These are phyloP conservation scores for Ptychoptera contaminata DNA, from an alignment of 2,888 invertebrate genomes.

Conservation along the genomic window DNA sequence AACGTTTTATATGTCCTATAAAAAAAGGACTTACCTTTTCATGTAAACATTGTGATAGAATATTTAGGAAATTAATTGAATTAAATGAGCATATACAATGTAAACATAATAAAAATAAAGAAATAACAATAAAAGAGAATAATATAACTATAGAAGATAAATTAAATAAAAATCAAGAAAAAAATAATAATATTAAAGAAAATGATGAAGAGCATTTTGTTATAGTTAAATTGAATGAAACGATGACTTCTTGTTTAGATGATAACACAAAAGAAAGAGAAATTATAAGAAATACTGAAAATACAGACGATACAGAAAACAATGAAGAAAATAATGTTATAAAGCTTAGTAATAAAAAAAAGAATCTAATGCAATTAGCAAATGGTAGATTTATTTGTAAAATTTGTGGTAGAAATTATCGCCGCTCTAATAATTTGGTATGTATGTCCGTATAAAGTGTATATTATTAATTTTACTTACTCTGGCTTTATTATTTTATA, in stretches of 20 bases:
- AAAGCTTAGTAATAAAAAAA: not conserved
- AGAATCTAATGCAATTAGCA: not conserved
- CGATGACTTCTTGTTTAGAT: no score
- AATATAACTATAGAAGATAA: no score
- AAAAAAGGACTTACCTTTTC: conserved; percentile 13
- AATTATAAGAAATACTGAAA: no score
- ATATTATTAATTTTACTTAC: no score
- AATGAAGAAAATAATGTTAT: no score
- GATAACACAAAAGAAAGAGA: no score
- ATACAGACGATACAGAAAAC: no score
- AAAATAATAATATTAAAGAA: not conserved
- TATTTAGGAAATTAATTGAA: conserved; percentile 23
- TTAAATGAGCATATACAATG: conserved; percentile 2
- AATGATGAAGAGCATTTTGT: not conserved
- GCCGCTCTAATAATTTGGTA: conserved; percentile 6
- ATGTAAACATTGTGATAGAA: conserved; percentile 20
- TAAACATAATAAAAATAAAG: no score
- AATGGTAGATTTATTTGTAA: conserved; percentile 8
- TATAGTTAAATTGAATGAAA: not conserved
- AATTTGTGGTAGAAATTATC: conserved; percentile 8
- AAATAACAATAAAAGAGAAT: no score
- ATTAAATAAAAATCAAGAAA: not conserved
- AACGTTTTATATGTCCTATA: conserved; percentile 22
- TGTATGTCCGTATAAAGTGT: not conserved
- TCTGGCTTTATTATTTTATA: no score